Conservation (phyloP, 2,888 invertebrate species). For the Drosophila macrospina region DNA sequence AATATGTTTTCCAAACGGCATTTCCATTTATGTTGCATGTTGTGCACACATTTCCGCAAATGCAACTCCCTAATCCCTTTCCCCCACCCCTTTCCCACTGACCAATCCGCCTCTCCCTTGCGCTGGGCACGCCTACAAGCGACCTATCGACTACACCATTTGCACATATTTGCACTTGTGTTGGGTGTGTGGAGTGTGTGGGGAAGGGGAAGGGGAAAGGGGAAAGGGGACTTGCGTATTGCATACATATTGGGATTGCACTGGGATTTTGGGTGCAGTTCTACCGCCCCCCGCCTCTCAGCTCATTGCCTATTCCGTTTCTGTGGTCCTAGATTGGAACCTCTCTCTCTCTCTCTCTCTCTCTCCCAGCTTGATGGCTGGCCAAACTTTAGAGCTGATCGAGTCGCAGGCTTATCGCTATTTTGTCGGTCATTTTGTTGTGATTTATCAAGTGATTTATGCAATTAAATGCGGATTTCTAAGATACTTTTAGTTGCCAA, state of each 20-base stretch:
- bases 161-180: constrained; percentile 64
- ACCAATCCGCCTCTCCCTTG: background rate
- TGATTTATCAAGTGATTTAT: constrained; percentile 57
- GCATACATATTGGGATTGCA: constrained; percentile 55
- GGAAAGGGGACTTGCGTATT: constrained; percentile 14
- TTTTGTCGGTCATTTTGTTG: constrained; percentile 28
- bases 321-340: constrained; percentile 64
- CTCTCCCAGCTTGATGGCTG: constrained; percentile 32
- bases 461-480: constrained; percentile 4
- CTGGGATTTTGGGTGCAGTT: constrained; percentile 33
- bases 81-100: too few relatives aligned
- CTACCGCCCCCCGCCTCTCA: background rate
- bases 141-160: constrained; percentile 45
- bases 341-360: constrained; percentile 53
- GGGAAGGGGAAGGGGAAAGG: too few relatives aligned
- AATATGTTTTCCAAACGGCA: constrained; percentile 80
- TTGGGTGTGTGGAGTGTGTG: constrained; percentile 14
- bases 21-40: constrained; percentile 80
- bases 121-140: constrained; percentile 29
- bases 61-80: constrained; percentile 52
- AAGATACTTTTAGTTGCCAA: background rate
- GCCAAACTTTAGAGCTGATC: constrained; percentile 48
- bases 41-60: constrained; percentile 81
- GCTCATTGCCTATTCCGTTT: constrained; percentile 61
- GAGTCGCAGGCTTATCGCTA: constrained; percentile 37